Base-by-base conservation (phyloP, 2,888 invertebrate species). In the Crocallis elinguaria region DNA sequence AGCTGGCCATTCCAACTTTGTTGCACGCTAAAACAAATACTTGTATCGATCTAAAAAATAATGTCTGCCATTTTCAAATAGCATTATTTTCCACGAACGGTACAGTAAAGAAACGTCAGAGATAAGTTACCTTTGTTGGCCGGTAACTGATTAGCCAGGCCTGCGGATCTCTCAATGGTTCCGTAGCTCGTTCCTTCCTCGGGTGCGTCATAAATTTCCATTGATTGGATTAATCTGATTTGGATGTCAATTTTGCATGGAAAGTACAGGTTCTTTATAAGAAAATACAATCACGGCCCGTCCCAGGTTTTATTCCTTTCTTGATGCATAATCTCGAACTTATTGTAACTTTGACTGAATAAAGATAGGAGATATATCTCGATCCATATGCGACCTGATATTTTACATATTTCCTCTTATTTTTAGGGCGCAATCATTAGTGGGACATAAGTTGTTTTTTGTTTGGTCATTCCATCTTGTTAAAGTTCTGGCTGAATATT, bases 201-300 rank as follows among this genome's bases (percentile, higher is more conserved):
- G 84, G 84, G 86, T 86, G 89, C 88, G 86, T 92, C 92, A 92
- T 92, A 92, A 92, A 92, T 92, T 87, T 86, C 80, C 88, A 88
- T 88, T 92, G 91, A 91, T 92, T 88, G 91, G 90, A 88, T 89
- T 92, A 90, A 92, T 92, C 92, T 90, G 92, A 92, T 92, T 91
- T 91, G 87, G 82, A 86, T 88, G 89, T 88, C 88, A 88, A 88
- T 86, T 90, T 91, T 84, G 86, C 81, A 82, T 79, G 79, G 80
- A 86, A 85, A 83, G 83, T 82, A 82, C 80, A 81, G 78, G 78
- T 79, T 87, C 78, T 86, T 83, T 86, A 83, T 81, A 86, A 84
- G 73, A 83, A 78, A 87, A 88, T 83, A 86, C 82, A 82, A 82
- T 82, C 81, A 81, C 77, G 81, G 73, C 71, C 63, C 71, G 69